Evolutionary conservation across 2,113 vertebrate genomes (phyloP), one percentile per base, ranked within the genome.

Genomic region (Microcebus griseorufus): DNA sequence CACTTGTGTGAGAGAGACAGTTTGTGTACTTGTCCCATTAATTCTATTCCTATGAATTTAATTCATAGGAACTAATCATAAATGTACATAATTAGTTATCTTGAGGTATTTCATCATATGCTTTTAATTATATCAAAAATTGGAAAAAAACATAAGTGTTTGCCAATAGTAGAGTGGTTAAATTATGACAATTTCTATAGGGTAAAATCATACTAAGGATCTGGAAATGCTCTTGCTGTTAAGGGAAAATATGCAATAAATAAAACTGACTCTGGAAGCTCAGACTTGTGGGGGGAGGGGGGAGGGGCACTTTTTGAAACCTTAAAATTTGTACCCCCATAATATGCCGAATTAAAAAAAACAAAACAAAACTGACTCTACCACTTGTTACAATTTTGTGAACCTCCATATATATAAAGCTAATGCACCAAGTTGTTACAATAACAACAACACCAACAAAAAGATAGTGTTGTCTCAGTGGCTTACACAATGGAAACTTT

Each of bases 31-130:
- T 42, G 9, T 42, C 22, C 58, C n/a, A 64, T 60, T 93, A 85
- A 90, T 85, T 91, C 65, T 76, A 65, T 87, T 69, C 51, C 42
- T 87, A 37, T 27, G 20, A 93, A 89, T 65, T 67, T 79, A 94
- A 73, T 75, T 94, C 62, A 90, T 65, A 62, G 34, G 18, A 94
- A 93, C 95, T 64, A 94, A 94, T 90, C 92, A 67, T 75, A 96
- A 88, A 55, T 95, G 48, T 88, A 5, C 67, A 92, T 90, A 92
- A 90, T 81, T 90, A 93, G 79, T 95, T 92, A 79, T 45, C 65
- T 10, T 51, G 29, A 93, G 32, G 34, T 80, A 81, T 93, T 94
- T 95, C 39, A 58, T 72, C 80, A 12, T 53, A 73, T 14, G 78
- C 9, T 79, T 69, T 82, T 91, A 85, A 60, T 87, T 96, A 90